These are phyloP conservation scores for fruit fly (Drosophila melanogaster) DNA, from an alignment of 1,140 invertebrate species.

Conservation along the genomic window Release_6_plus_ISO1_MT NT_037436.4:5007501-5008000, in stretches of 20 bases:
- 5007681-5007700: slow-evolving; percentile 28
- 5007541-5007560: slow-evolving; percentile 42
- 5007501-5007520: slow-evolving; percentile 83
- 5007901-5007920: slow-evolving; percentile 79
- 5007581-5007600: slow-evolving; percentile 12
- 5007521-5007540: slow-evolving; percentile 44
- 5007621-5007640: slow-evolving; percentile 57
- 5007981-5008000: slow-evolving; percentile 75
- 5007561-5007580: slow-evolving; percentile 73
- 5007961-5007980: slow-evolving; percentile 68
- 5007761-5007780: slow-evolving; percentile 34
- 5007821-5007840: slow-evolving; percentile 10
- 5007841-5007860: slow-evolving; percentile 8
- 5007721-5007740: slow-evolving; percentile 79
- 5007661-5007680: neutral
- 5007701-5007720: slow-evolving; percentile 50
- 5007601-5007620: slow-evolving; percentile 64
- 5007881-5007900: slow-evolving; percentile 80
- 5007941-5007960: slow-evolving; percentile 7
- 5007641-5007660: slow-evolving; percentile 1
- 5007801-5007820: slow-evolving; percentile 42
- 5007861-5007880: slow-evolving; percentile 34
- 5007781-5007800: slow-evolving; percentile 24
- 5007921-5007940: slow-evolving; percentile 29
- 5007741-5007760: slow-evolving; percentile 64